A percentile compares a stretch with the other conserved stretches of the same genome.
These are phyloP conservation scores for Empis livida DNA, from an alignment of 2,888 invertebrate species.

Conservation along the genomic window DNA sequence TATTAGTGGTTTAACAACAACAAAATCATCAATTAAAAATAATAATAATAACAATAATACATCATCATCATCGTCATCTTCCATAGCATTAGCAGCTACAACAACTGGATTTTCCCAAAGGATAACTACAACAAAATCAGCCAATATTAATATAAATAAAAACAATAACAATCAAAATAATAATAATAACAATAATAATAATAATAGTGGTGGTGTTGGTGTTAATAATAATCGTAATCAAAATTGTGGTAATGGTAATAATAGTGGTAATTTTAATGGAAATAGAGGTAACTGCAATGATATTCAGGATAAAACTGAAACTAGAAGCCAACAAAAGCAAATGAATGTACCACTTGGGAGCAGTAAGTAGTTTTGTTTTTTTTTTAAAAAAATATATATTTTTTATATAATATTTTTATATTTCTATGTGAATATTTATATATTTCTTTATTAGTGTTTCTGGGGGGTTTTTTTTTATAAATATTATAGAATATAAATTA, in stretches of 20 bases:
- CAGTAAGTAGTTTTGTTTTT: constrained; percentile 29
- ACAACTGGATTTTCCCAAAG: constrained; percentile 7
- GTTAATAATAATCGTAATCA: not conserved
- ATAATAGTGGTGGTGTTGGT: constrained; percentile 11
- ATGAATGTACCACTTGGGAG: constrained; percentile 35
- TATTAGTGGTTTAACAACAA: constrained; percentile 11
- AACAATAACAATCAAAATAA: constrained; percentile 14
- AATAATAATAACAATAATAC: too few relatives aligned
- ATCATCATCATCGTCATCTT: constrained; percentile 12
- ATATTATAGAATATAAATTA: not conserved
- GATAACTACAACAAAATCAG: constrained; percentile 13
- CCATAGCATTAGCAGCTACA: constrained; percentile 12
- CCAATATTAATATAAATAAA: constrained; percentile 11
- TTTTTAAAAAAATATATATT: not conserved
- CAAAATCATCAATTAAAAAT: constrained; percentile 11
- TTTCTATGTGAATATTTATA: not conserved
- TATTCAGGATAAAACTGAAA: constrained; percentile 24
- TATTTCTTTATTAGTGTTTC: too few relatives aligned
- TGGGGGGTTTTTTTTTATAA: too few relatives aligned
- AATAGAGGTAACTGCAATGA: constrained; percentile 13
- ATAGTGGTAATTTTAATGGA: not conserved
- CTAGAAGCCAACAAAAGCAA: constrained; percentile 21
- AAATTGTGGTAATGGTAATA: constrained; percentile 4
- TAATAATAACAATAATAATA: constrained; percentile 17
- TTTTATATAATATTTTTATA: not conserved